Conservation (phyloP, 2,113 vertebrate species). For the Campylorhamphus procurvoides region DNA sequence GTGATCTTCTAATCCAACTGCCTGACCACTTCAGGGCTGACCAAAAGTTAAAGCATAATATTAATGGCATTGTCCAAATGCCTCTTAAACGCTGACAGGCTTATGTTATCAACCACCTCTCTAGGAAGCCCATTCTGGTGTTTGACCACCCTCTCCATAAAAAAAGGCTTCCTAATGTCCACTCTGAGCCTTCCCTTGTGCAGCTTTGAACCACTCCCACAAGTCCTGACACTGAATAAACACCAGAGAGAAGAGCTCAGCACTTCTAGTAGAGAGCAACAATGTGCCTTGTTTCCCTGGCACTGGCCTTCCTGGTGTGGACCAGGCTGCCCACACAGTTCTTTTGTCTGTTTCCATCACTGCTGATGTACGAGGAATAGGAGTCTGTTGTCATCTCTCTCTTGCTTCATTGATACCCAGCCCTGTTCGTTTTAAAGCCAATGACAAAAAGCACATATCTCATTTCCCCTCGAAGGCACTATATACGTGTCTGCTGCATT, state of each 20-base stretch:
- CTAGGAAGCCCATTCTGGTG: neutral
- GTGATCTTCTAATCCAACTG: neutral
- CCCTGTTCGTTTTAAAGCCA: neutral
- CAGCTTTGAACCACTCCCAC: neutral
- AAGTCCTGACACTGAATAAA: accelerated
- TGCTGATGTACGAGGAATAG: neutral
- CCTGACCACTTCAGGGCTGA: neutral
- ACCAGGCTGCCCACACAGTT: neutral
- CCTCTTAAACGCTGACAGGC: neutral
- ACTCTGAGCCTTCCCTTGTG: neutral
- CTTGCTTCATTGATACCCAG: neutral
- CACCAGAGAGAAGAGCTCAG: neutral
- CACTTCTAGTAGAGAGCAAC: neutral
- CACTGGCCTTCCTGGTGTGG: neutral
- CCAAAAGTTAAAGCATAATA: neutral
- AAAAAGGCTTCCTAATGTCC: neutral
- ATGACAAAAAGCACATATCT: neutral
- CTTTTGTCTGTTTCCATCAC: neutral
- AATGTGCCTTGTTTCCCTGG: neutral
- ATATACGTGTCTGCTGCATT: neutral
- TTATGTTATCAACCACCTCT: too few species aligned
- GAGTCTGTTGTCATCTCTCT: neutral
- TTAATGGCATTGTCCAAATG: neutral
- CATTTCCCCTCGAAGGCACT: neutral
- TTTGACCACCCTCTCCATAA: neutral